These are phyloP conservation scores for Galago senegalensis DNA, from an alignment of 2,797 vertebrate genomes.

Conservation along the genomic window DNA sequence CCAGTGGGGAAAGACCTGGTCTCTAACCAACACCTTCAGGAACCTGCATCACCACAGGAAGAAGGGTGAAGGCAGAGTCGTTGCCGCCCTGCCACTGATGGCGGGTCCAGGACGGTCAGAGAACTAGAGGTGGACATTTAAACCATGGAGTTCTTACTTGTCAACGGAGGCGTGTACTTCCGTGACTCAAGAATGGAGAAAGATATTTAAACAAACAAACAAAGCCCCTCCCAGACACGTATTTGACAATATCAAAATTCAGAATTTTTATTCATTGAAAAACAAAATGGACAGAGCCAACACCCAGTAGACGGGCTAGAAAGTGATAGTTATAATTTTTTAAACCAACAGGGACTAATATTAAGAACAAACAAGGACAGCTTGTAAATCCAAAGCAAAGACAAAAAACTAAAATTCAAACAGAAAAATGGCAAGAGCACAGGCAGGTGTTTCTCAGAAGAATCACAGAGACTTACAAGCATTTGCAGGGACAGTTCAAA, in stretches of 20 bases:
- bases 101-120: neutral
- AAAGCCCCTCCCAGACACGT: neutral
- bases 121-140: neutral
- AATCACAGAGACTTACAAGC: neutral
- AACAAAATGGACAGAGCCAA: neutral
- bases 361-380: neutral
- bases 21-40: neutral
- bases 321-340: neutral
- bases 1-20: no score
- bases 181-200: neutral
- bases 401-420: neutral
- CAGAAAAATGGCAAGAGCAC: neutral
- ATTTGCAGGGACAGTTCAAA: neutral
- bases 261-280: neutral
- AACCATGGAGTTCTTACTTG: neutral
- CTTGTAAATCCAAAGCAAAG: neutral
- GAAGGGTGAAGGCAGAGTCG: neutral
- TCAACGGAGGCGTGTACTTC: accelerated
- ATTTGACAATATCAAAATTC: neutral
- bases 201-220: neutral
- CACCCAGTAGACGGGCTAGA: no score
- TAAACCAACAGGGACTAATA: neutral
- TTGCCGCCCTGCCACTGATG: accelerated
- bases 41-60: neutral
- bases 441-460: neutral